Percentiles rank a stretch among this genome's conserved stretches.
Evolutionary conservation across 1,140 invertebrate species (phyloP).

Genomic region (Drosophila oshimai): DNA sequence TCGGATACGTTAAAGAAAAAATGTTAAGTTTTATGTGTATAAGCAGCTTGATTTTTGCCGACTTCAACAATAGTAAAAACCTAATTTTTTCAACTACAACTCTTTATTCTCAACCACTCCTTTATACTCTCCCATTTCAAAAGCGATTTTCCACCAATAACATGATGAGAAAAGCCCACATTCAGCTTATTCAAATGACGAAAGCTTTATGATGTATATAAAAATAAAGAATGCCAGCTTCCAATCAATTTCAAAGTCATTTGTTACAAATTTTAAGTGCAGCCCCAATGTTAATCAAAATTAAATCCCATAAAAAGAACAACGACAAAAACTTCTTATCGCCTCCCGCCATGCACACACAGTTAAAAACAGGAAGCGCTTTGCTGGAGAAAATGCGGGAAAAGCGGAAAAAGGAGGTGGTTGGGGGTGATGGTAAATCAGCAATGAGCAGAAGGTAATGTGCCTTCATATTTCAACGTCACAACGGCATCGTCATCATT

Average conservation of each 20-base stretch:
- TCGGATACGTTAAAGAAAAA: neutral
- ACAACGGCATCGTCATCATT: slow-evolving; percentile 78
- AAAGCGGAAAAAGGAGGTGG: neutral
- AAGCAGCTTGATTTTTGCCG: neutral
- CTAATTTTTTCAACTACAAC: too few relatives aligned
- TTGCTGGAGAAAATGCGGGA: slow-evolving; percentile 4
- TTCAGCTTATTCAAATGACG: slow-evolving; percentile 22
- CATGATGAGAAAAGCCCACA: neutral
- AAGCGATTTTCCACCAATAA: too few relatives aligned
- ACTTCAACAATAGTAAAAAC: too few relatives aligned
- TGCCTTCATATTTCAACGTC: slow-evolving; percentile 77
- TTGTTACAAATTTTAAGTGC: slow-evolving; percentile 76
- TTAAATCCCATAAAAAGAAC: slow-evolving; percentile 55
- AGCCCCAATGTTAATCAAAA: slow-evolving; percentile 70
- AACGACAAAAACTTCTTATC: slow-evolving; percentile 58
- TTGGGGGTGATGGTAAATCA: neutral
- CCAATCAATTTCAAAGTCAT: slow-evolving; percentile 76
- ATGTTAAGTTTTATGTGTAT: neutral
- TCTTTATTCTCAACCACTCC: too few relatives aligned
- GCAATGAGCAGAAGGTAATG: slow-evolving; percentile 57
- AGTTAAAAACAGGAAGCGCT: slow-evolving; percentile 44
- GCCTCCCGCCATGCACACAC: slow-evolving; percentile 32
- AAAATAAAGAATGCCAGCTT: slow-evolving; percentile 43
- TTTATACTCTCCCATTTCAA: too few relatives aligned
- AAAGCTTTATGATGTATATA: slow-evolving; percentile 46